A percentile compares a stretch with the other conserved stretches of the same genome.
Conservation (phyloP, 2,888 invertebrate genomes). For the Andrena bicolor region DNA sequence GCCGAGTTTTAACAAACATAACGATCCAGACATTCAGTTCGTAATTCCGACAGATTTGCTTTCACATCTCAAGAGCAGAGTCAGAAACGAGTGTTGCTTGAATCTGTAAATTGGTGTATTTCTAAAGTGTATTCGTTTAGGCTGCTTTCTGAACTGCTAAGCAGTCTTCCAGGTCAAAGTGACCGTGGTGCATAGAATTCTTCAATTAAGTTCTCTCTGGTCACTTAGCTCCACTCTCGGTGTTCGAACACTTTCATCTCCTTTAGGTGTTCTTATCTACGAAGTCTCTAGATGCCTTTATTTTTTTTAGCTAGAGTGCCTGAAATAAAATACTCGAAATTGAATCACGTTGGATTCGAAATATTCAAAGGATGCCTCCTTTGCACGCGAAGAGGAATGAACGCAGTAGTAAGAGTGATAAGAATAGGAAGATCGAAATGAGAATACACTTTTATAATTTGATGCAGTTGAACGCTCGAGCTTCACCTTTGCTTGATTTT, state of each 20-base stretch:
- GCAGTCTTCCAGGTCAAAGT: slow-evolving; percentile 19
- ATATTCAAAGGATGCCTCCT: no score
- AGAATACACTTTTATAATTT: not conserved
- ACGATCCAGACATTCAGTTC: slow-evolving; percentile 1
- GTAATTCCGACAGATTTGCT: not conserved
- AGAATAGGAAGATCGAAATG: not conserved
- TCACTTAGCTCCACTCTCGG: not conserved
- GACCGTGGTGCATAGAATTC: slow-evolving; percentile 13
- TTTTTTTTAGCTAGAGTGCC: not conserved
- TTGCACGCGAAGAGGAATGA: no score
- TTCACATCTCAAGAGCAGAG: no score
- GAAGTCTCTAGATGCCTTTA: no score
- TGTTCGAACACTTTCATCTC: not conserved
- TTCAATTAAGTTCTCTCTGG: slow-evolving; percentile 36
- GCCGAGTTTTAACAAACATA: not conserved
- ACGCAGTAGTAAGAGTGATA: no score
- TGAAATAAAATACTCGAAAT: not conserved
- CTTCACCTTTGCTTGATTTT: slow-evolving; percentile 13
- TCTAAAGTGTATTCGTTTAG: not conserved
- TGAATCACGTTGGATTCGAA: not conserved
- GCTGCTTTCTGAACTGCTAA: slow-evolving; percentile 30
- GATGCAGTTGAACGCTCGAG: no score
- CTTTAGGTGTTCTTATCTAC: not conserved
- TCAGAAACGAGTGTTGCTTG: no score
- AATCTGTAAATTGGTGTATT: no score